A percentile compares a stretch with the other conserved stretches of the same genome.
Evolutionary conservation across 2,113 vertebrate genomes (phyloP).

Genomic region (Nymphicus hollandicus): DNA sequence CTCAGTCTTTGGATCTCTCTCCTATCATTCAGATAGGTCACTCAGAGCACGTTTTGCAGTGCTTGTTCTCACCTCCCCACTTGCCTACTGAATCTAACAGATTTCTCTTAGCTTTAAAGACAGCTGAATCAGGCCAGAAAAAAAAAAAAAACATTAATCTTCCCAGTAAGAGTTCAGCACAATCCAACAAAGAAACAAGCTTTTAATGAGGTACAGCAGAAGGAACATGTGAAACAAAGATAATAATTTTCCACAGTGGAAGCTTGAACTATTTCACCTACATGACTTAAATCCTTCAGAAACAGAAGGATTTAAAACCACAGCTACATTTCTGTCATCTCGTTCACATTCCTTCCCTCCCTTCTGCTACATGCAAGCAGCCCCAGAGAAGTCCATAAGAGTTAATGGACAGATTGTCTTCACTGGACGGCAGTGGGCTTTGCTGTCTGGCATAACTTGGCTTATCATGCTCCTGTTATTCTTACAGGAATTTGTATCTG

Average conservation of each 20-base stretch:
- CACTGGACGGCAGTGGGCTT: background rate
- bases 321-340: background rate
- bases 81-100: background rate
- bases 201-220: background rate
- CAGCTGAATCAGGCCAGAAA: background rate
- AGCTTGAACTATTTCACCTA: background rate
- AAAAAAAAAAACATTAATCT: background rate
- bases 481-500: background rate
- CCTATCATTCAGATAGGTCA: background rate
- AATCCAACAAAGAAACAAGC: background rate
- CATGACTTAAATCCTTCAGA: background rate
- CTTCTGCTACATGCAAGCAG: background rate
- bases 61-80: background rate
- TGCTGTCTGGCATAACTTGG: background rate
- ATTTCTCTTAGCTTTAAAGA: background rate
- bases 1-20: background rate
- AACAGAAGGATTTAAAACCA: background rate
- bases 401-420: background rate
- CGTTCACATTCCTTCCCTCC: background rate
- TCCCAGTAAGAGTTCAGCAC: background rate
- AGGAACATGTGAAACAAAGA: background rate
- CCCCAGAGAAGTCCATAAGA: background rate
- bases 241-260: background rate
- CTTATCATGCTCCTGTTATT: slow-evolving; percentile 21
- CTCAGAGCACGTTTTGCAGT: background rate